These are phyloP conservation scores for Brachypteracias leptosomus DNA, from an alignment of 2,113 vertebrate species.

Conservation along the genomic window DNA sequence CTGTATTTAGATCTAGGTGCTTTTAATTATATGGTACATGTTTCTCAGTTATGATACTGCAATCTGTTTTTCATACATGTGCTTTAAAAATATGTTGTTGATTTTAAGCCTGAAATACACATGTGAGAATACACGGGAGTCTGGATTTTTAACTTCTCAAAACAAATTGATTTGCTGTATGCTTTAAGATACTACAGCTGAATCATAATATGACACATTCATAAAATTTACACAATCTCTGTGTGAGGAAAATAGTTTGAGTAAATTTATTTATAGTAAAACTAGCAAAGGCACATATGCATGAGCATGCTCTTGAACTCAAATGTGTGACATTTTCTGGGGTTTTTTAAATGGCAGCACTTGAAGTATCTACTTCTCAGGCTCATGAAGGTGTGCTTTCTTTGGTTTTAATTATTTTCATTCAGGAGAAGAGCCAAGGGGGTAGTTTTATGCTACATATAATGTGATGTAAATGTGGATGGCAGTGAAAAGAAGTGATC, in stretches of 20 bases:
- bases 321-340: not conserved
- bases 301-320: not conserved
- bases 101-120: not conserved
- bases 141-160: not conserved
- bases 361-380: not conserved
- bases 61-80: not conserved
- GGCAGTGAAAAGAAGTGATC: not conserved
- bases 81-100: not conserved
- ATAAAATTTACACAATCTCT: not conserved
- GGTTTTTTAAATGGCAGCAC: not conserved
- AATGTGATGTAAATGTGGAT: not conserved
- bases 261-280: not conserved
- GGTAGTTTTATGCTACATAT: not conserved
- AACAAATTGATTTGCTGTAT: not conserved
- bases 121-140: not conserved
- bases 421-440: not conserved
- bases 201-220: not conserved
- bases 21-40: not conserved
- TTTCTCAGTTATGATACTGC: not conserved
- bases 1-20: not conserved
- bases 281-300: not conserved
- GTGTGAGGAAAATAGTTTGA: not conserved
- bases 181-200: not conserved
- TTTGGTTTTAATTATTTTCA: not conserved
- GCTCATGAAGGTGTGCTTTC: not conserved